These are phyloP conservation scores for Andrena bucephala DNA, from an alignment of 2,888 invertebrate genomes.

Conservation along the genomic window DNA sequence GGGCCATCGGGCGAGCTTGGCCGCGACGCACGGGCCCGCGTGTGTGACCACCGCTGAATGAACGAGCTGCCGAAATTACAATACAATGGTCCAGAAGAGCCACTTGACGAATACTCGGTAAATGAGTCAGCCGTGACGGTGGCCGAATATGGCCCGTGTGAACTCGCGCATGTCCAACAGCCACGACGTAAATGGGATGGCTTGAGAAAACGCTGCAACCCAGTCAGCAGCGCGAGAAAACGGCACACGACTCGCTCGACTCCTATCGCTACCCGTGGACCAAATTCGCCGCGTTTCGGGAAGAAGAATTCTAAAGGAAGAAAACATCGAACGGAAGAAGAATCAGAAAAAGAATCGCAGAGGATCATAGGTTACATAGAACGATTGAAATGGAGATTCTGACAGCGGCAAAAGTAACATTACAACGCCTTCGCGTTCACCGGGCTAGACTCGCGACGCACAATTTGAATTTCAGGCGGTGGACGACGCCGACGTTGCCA, in stretches of 20 bases:
- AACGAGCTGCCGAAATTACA: conserved; percentile 78
- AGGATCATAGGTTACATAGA: neutral
- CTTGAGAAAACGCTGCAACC: conserved; percentile 17
- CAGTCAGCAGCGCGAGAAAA: neutral
- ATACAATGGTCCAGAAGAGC: conserved; percentile 78
- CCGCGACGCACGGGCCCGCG: conserved; percentile 37
- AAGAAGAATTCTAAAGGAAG: no score
- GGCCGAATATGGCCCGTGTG: conserved; percentile 71
- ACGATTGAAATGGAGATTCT: conserved; percentile 15
- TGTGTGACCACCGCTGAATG: conserved; percentile 74
- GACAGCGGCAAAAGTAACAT: neutral
- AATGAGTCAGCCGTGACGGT: conserved; percentile 74
- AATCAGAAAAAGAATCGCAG: neutral
- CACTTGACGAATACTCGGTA: conserved; percentile 77
- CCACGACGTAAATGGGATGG: conserved; percentile 36
- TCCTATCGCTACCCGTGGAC: neutral
- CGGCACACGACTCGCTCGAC: conserved; percentile 14
- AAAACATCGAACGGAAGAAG: no score
- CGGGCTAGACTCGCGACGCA: neutral
- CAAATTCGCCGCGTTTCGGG: no score
- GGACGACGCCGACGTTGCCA: neutral
- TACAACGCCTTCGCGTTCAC: neutral
- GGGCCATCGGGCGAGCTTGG: conserved; percentile 41
- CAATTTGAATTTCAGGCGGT: conserved; percentile 12
- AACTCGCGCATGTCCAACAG: conserved; percentile 50